Evolutionary conservation across 1,140 invertebrate genomes (phyloP).

Genomic region (Drosophila funebris): DNA sequence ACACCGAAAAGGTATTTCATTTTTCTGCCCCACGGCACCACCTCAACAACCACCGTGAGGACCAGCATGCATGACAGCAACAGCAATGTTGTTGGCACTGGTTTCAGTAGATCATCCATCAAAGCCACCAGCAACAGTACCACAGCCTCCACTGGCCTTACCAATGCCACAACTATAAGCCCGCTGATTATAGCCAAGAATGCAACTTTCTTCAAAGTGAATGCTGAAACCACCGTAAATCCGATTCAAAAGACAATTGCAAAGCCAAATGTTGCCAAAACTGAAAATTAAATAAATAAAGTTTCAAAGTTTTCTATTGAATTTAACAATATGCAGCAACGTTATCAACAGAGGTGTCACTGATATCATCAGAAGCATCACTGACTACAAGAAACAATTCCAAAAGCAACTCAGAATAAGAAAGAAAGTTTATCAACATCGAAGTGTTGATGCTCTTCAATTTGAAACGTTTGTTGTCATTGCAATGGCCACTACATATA

Average conservation of each 20-base stretch:
- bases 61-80: not conserved
- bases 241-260: not conserved
- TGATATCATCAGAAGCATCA: no score
- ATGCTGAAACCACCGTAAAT: not conserved
- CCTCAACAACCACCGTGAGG: not conserved
- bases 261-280: not conserved
- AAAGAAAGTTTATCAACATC: no score
- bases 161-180: not conserved
- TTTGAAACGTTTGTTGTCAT: no score
- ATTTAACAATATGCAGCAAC: no score
- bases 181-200: not conserved
- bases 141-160: not conserved
- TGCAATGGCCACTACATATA: no score
- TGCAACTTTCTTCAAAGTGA: not conserved
- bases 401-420: no score
- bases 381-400: no score
- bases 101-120: no score
- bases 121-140: not conserved
- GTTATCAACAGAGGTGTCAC: no score
- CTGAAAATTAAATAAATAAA: not conserved
- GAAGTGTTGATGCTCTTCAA: no score
- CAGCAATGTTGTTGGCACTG: no score
- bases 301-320: not conserved
- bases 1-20: not conserved
- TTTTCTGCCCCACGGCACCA: not conserved